Conservation (phyloP, 2,797 vertebrate genomes). For the Gymnoscopelus braueri region DNA sequence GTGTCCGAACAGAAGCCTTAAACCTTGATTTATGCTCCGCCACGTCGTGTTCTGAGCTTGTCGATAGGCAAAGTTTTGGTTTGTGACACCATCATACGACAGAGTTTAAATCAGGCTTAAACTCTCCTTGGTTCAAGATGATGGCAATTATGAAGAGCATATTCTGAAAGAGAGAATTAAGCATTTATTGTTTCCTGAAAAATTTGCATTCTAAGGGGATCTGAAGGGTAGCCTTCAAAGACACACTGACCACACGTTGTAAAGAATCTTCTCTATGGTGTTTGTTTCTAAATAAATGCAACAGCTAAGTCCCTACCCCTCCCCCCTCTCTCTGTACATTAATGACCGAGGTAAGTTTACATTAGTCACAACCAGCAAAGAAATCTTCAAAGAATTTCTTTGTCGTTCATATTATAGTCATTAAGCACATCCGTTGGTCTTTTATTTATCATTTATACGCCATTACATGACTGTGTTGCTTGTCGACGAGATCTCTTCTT, state of each 20-base stretch:
- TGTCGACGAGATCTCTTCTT: no score
- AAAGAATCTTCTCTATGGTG: conserved; percentile 26
- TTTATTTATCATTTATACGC: no score
- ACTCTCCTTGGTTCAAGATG: conserved; percentile 49
- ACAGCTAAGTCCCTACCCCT: conserved; percentile 15
- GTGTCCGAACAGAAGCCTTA: not conserved
- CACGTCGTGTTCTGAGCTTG: no score
- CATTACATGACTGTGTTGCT: no score
- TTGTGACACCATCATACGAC: no score
- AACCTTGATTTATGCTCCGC: not conserved
- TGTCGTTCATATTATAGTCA: conserved; percentile 37
- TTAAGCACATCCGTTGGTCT: conserved; percentile 12
- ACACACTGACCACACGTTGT: no score
- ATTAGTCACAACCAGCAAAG: conserved; percentile 53
- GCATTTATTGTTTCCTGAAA: no score
- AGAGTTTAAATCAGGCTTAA: no score
- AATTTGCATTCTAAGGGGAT: no score
- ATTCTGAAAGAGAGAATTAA: no score
- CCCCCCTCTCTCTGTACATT: conserved; percentile 16
- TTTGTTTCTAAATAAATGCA: conserved; percentile 26
- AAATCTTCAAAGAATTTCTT: conserved; percentile 75
- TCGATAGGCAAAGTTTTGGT: no score
- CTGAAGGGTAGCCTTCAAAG: no score
- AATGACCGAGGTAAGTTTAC: conserved; percentile 69
- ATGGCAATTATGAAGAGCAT: not conserved